Conservation (phyloP, 2,888 invertebrate species). For the Hoplodrina ambigua region DNA sequence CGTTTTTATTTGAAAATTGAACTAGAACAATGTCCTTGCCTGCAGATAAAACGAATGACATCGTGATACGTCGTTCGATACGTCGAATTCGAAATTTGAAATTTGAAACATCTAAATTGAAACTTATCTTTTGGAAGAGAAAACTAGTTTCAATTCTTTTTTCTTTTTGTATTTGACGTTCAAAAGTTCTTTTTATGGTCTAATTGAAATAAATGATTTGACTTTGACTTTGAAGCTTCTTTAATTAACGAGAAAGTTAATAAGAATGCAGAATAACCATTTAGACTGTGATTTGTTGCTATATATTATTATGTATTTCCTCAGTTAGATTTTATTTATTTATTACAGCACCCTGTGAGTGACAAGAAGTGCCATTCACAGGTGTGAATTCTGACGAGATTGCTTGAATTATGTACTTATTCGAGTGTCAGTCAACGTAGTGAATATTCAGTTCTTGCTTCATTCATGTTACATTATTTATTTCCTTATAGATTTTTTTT, state of each 20-base stretch:
- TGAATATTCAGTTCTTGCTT: slow-evolving; percentile 28
- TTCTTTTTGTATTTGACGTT: no score
- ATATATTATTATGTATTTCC: not conserved
- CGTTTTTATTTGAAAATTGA: slow-evolving; percentile 10
- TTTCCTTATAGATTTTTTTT: not conserved
- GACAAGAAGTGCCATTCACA: slow-evolving; percentile 35
- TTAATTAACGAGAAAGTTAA: no score
- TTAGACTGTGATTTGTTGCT: no score
- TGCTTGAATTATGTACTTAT: slow-evolving; percentile 34
- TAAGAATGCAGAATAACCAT: no score
- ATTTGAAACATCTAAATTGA: no score
- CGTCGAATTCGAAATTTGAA: no score
- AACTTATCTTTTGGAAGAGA: no score
- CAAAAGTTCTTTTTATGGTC: no score
- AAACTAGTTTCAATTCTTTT: no score
- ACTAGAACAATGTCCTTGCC: not conserved
- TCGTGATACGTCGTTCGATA: not conserved
- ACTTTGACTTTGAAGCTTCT: no score
- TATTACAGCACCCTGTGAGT: not conserved
- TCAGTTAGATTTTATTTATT: not conserved
- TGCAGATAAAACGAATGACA: not conserved
- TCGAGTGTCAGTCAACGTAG: slow-evolving; percentile 26
- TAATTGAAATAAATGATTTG: no score
- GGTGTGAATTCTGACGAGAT: slow-evolving; percentile 20
- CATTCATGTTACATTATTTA: slow-evolving; percentile 3